phyloP scores from a whole-genome alignment of 2,888 invertebrate genomes.

The Brachylomia viminalis region DNA sequence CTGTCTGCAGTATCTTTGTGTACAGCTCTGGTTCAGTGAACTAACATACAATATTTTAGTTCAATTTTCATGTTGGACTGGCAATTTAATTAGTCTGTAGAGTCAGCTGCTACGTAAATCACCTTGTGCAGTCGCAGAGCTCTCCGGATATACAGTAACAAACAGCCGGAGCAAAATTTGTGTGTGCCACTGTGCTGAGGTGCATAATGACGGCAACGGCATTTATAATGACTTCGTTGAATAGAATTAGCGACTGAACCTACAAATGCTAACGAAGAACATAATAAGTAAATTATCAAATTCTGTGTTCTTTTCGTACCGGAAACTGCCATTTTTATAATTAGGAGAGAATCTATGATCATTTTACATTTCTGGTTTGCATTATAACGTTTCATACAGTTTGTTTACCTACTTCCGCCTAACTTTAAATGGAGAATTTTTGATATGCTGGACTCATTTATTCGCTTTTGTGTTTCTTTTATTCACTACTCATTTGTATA shows the following conservation, averaged over 20 bases:
- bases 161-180: slow-evolving; percentile 57
- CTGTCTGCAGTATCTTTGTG: slow-evolving; percentile 66
- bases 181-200: slow-evolving; percentile 47
- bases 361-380: slow-evolving; percentile 27
- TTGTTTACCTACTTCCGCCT: slow-evolving; percentile 22
- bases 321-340: slow-evolving; percentile 40
- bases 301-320: slow-evolving; percentile 17
- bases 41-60: slow-evolving; percentile 63
- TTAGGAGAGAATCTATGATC: slow-evolving; percentile 28
- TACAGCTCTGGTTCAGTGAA: slow-evolving; percentile 53
- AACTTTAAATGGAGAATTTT: slow-evolving; percentile 23
- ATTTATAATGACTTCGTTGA: slow-evolving; percentile 51
- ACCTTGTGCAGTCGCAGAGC: slow-evolving; percentile 61
- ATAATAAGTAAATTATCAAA: slow-evolving; percentile 33
- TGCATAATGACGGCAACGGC: slow-evolving; percentile 48
- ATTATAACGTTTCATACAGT: slow-evolving; percentile 25
- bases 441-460: slow-evolving; percentile 17
- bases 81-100: slow-evolving; percentile 71
- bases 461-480: slow-evolving; percentile 12
- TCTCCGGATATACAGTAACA: slow-evolving; percentile 57
- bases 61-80: slow-evolving; percentile 64
- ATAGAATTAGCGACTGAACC: slow-evolving; percentile 43
- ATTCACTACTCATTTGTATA: background rate
- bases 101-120: slow-evolving; percentile 69
- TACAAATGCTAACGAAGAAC: slow-evolving; percentile 25